Percentiles rank a stretch among this genome's conserved stretches.
Conservation (phyloP, 2,888 invertebrate genomes). For the Apotomis betuletana region DNA sequence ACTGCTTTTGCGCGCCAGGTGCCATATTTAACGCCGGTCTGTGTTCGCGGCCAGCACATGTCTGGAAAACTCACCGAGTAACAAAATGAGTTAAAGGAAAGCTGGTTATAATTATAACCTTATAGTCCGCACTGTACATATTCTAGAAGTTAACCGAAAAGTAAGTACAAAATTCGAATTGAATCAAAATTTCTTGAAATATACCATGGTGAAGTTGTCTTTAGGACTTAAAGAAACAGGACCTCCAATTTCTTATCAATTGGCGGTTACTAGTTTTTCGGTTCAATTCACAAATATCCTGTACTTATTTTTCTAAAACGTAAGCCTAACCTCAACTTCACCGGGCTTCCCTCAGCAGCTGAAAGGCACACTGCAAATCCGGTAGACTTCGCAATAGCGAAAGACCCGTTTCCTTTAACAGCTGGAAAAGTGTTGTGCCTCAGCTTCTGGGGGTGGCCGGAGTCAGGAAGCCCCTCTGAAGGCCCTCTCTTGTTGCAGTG, state of each 20-base stretch:
- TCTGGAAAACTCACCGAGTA: no score
- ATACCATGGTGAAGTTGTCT: conserved; percentile 21
- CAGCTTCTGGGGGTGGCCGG: not conserved
- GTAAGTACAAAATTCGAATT: conserved; percentile 13
- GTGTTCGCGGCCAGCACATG: no score
- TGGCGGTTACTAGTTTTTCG: not conserved
- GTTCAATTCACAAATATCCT: not conserved
- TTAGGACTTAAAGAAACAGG: not conserved
- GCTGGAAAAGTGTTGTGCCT: not conserved
- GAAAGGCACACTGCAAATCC: not conserved
- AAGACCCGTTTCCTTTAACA: no score
- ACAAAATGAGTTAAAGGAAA: no score
- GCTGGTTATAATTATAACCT: no score
- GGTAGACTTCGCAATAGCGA: no score
- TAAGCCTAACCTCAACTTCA: conserved; percentile 24
- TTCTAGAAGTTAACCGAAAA: not conserved
- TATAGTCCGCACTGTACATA: no score
- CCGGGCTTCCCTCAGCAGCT: not conserved
- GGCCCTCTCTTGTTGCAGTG: conserved; percentile 21
- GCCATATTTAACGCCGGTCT: no score
- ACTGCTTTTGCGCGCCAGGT: no score
- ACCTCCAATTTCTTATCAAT: no score
- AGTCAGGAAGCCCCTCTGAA: not conserved
- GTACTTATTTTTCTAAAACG: conserved; percentile 4
- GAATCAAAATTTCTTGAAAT: not conserved